These are phyloP conservation scores for Pangasius larnaudii DNA, from an alignment of 2,797 vertebrate genomes.

Conservation along the genomic window DNA sequence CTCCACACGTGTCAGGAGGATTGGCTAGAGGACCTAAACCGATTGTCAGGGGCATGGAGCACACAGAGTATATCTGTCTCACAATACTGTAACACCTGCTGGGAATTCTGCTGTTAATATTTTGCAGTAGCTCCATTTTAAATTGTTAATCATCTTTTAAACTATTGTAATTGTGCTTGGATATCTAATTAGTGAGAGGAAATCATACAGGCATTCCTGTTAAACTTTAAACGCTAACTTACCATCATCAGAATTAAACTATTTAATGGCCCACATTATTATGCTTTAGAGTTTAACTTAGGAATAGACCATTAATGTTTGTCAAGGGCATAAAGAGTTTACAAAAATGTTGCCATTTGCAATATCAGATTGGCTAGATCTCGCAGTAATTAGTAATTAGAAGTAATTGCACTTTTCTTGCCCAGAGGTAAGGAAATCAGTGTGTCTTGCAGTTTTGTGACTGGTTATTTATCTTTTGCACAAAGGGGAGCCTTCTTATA, in stretches of 20 bases:
- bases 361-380: conserved; percentile 73
- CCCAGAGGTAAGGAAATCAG: conserved; percentile 69
- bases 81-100: conserved; percentile 13
- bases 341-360: conserved; percentile 73
- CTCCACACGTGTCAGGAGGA: conserved; percentile 89
- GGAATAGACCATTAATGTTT: conserved; percentile 74
- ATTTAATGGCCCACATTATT: conserved; percentile 67
- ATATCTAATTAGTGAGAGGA: neutral
- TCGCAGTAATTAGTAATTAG: conserved; percentile 66
- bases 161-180: conserved; percentile 33
- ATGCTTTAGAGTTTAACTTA: conserved; percentile 63
- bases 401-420: conserved; percentile 74
- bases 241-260: conserved; percentile 58
- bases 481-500: conserved; percentile 33
- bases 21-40: conserved; percentile 90
- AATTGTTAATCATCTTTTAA: neutral
- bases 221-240: neutral
- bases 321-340: conserved; percentile 67
- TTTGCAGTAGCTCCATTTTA: neutral
- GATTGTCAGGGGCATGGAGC: conserved; percentile 86
- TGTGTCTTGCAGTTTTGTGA: conserved; percentile 40
- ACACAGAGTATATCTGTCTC: conserved; percentile 62
- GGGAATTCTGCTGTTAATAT: neutral
- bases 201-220: neutral
- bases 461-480: conserved; percentile 47